Base-by-base conservation (phyloP, 1,140 invertebrate genomes). In the Hermetia illucens region DNA sequence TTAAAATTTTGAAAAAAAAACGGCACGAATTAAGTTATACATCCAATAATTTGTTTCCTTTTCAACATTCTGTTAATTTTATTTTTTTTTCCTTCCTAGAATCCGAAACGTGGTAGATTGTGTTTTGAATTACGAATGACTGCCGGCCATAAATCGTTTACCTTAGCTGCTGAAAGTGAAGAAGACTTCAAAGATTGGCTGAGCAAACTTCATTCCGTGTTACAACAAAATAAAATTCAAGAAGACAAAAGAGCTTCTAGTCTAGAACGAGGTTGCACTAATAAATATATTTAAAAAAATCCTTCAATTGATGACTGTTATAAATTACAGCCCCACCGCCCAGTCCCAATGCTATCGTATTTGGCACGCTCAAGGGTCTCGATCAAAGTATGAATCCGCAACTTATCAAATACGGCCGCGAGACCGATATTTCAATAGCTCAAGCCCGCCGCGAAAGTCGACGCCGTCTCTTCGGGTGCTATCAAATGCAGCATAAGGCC, bases 311-410 rank as follows among this genome's bases (percentile, higher is more conserved):
- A 25, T 8, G n/a, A 6, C n/a, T 25, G 6, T n/a, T 25, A 6
- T 25, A 25, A 25, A n/a, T 74, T 30, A 70, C 73, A 20, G 68
- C 65, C 25, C 71, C 72, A 12, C 70, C 70, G 20, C 70, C 72
- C 18, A 58, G 56, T 42, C 64, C 58, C 43, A 43, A 8, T 31
- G 8, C 39, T 36, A 52, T 65, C 29, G 58, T 65, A 5, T 77
- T 70, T 62, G 84, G 85, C 5, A 89, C 86, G 1, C 58, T 89
- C 1, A 83, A 86, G 55, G 82, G 83, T 2, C 61, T 91, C 19
- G 86, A 91, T 50, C 82, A 90, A 49, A 88, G 82, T 47, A 82
- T 90, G 72, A 90, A 91, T 64, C 86, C 87, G 4, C 80, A 88
- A 51, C 60, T 92, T 21, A 84, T 85, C 50, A 84, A 84, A 56